phyloP scores from a whole-genome alignment of 2,797 vertebrate species.

The Cirrhinus mrigala region DNA sequence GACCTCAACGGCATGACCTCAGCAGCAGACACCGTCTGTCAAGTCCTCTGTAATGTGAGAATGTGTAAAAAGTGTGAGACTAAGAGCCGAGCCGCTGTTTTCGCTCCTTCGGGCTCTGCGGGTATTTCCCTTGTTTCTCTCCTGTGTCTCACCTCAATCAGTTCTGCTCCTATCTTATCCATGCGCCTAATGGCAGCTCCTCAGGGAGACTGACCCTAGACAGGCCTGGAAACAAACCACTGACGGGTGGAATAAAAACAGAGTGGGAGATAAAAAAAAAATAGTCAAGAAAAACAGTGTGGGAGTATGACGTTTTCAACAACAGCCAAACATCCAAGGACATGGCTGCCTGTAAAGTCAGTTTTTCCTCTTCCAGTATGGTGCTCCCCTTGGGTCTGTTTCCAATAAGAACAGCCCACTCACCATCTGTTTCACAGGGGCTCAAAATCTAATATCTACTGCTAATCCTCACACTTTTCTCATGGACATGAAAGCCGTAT shows the following conservation, averaged over 20 bases:
- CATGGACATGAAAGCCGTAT: conserved; percentile 39
- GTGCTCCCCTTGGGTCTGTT: conserved; percentile 44
- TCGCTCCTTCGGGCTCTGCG: not conserved
- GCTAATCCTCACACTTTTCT: conserved; percentile 48
- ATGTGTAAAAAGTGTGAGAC: conserved; percentile 29
- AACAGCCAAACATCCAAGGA: conserved; percentile 50
- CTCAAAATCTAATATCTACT: conserved; percentile 48
- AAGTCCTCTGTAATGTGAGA: conserved; percentile 34
- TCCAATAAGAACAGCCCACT: conserved; percentile 49
- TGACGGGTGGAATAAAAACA: conserved; percentile 48
- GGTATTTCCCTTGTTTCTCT: conserved; percentile 25
- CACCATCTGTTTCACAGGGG: conserved; percentile 52
- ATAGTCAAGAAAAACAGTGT: conserved; percentile 38
- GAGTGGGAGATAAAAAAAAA: conserved; percentile 33
- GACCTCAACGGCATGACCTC: conserved; percentile 4
- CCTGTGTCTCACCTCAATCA: conserved; percentile 21
- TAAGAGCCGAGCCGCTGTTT: not conserved
- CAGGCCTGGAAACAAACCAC: conserved; percentile 55
- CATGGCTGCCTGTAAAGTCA: conserved; percentile 46
- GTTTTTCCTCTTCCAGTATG: conserved; percentile 45
- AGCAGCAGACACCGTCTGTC: conserved; percentile 32
- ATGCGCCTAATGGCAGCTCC: conserved; percentile 41
- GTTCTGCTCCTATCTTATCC: conserved; percentile 53
- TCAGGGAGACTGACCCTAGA: conserved; percentile 44
- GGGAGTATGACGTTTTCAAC: conserved; percentile 37